Base-by-base conservation (phyloP, 2,888 invertebrate genomes). In the Tryphoninae sp. region DNA sequence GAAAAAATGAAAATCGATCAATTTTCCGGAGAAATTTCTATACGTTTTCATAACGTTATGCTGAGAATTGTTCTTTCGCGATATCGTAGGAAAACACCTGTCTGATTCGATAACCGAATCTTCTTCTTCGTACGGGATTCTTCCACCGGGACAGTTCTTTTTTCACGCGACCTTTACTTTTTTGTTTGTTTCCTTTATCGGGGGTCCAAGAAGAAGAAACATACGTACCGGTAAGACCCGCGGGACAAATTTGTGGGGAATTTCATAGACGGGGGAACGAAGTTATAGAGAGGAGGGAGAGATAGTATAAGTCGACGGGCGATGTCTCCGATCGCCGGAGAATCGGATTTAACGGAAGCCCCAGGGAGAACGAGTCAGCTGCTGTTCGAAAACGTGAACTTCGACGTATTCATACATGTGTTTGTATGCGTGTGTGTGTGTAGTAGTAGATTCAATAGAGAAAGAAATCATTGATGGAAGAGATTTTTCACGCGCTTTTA, bases 261-360 rank as follows among this genome's bases (percentile, higher is more conserved):
- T 79, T 68, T 67, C 53, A 72, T 62, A 49, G 62, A 67, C 58
- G 71, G 42, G 53, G 49, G 45, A 79, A 79, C 49, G 71, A 68
- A 61, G 72, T 67, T 72, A 75, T 61, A 53, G 45, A 59, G 75
- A 61, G 64, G 58, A 16, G 58, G 22, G 55, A 55, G 55, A 51
- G 58, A 49, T 82, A 55, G 78, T 72, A 74, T 51, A 51, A 75
- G 71, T 71, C 67, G 68, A 40, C 33, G 53, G 40, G 40, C 79
- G 49, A 69, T 81, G 79, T 79, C 72, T 76, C 62, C 59, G 62
- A 75, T 72, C 76, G 61, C 76, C 49, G 55, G 68, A 55, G 62
- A 82, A 82, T 82, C 75, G 76, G 79, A 79, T 82, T 79, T 82
- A 82, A 79, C 67, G 82, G 62, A 72, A 82, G 79, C 79, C 79